Base-by-base conservation (phyloP, 2,888 invertebrate species). In the Julus scandinavius region DNA sequence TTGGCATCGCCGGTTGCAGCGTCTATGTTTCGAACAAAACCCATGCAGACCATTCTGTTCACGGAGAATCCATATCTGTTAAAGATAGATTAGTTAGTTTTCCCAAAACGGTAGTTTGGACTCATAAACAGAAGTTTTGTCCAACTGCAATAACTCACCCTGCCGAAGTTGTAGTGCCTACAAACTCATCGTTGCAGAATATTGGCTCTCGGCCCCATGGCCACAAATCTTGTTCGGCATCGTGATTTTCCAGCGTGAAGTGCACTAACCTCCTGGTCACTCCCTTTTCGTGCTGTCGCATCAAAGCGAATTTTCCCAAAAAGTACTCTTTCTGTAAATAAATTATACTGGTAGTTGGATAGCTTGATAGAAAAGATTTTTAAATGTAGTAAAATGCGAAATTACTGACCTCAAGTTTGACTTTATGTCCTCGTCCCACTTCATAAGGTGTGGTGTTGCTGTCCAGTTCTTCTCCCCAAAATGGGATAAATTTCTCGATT, bases 131-230 rank as follows among this genome's bases (percentile, higher is more conserved):
- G 85, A n/a, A 9, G 0, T 41, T 13, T 15, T 20, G 13, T 9
- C 83, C 7, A 85, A 85, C 40, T 1, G n/a, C 15, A 0, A 29
- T 4, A 72, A 29, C 2, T 90, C 93, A 95, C 92, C 95, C 95
- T 85, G 95, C 94, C 1, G 95, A 95, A 20, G 95, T 95, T 4
- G 95, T 94, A 11, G 93, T 93, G 20, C 95, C 95, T 15, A 95
- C 95, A 92, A 93, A 95, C 90, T 94, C 93, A 85, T 94, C 94
- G 91, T 95, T 94, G 90, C 95, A 92, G 91, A 94, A 95, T 89
- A 95, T 93, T 0, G 95, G 95, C 90, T 95, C 95, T 29, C 94
- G 94, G 84, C 95, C 95, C 94, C 95, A 95, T 0, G 95, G 94
- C 95, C 95, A 95, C 54, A 95, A 93, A 91, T 95, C 94, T 88